Evolutionary conservation across 2,113 vertebrate species (phyloP).

Genomic region (Siniperca knerii): DNA sequence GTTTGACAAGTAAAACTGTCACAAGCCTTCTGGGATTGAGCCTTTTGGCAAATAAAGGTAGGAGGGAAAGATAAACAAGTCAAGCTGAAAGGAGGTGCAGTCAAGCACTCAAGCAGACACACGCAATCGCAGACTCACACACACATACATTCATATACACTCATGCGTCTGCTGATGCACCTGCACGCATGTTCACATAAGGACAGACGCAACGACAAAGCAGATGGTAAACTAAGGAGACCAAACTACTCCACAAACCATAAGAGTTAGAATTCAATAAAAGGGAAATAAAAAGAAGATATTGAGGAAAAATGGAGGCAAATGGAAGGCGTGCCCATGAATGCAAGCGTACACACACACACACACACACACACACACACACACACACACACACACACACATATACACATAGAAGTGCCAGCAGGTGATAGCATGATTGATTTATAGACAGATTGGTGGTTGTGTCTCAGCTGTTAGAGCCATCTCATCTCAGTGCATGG

Average conservation of each 20-base stretch:
- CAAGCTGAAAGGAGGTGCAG: slow-evolving; percentile 46
- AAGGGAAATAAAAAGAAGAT: neutral
- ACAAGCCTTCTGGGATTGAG: slow-evolving; percentile 58
- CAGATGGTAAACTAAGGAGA: slow-evolving; percentile 46
- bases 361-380: neutral
- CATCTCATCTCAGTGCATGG: slow-evolving; percentile 62
- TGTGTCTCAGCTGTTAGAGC: slow-evolving; percentile 76
- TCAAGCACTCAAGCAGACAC: slow-evolving; percentile 38
- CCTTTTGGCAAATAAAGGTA: slow-evolving; percentile 61
- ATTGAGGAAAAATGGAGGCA: slow-evolving; percentile 39
- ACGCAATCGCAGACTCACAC: slow-evolving; percentile 21
- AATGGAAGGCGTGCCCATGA: slow-evolving; percentile 56
- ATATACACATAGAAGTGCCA: slow-evolving; percentile 32
- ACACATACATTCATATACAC: slow-evolving; percentile 11
- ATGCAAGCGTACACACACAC: neutral
- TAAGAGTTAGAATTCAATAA: slow-evolving; percentile 40
- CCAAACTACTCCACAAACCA: slow-evolving; percentile 45
- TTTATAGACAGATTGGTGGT: slow-evolving; percentile 71
- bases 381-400: neutral
- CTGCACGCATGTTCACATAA: slow-evolving; percentile 32
- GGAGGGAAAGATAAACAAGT: slow-evolving; percentile 50
- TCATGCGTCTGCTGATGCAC: slow-evolving; percentile 27
- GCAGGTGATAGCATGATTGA: slow-evolving; percentile 70
- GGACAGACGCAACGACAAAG: slow-evolving; percentile 42
- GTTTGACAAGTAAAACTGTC: slow-evolving; percentile 64